Conservation (phyloP, 2,797 vertebrate species). For the Cyclopterus lumpus region DNA sequence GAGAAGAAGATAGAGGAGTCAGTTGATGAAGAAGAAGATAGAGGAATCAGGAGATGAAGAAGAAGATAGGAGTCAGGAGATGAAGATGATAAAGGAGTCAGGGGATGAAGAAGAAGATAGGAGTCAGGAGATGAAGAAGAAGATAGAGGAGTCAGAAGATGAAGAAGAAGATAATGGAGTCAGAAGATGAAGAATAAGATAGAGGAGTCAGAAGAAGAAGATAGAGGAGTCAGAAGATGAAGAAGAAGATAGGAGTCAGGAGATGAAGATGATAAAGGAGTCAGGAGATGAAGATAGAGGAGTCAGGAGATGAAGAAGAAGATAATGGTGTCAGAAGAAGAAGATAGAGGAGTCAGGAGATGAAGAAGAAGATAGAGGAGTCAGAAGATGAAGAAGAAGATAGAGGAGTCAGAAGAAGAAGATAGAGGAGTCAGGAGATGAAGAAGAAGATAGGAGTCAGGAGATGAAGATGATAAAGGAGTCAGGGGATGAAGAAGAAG, state of each 20-base stretch:
- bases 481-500: not conserved
- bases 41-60: too few species aligned
- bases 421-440: too few species aligned
- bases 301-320: not conserved
- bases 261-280: not conserved
- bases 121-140: not conserved
- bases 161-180: too few species aligned
- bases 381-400: not conserved
- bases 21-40: not conserved
- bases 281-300: not conserved
- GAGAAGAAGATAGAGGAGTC: not conserved
- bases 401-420: not conserved
- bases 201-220: not conserved
- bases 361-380: too few species aligned
- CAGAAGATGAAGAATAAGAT: too few species aligned
- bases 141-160: not conserved
- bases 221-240: not conserved
- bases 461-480: too few species aligned
- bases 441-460: not conserved
- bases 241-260: too few species aligned
- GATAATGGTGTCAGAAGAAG: not conserved
- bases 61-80: not conserved
- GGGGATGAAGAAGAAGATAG: too few species aligned
- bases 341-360: not conserved
- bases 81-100: too few species aligned